phyloP scores from a whole-genome alignment of 2,113 vertebrate genomes.

The Amphiprion ocellaris region DNA sequence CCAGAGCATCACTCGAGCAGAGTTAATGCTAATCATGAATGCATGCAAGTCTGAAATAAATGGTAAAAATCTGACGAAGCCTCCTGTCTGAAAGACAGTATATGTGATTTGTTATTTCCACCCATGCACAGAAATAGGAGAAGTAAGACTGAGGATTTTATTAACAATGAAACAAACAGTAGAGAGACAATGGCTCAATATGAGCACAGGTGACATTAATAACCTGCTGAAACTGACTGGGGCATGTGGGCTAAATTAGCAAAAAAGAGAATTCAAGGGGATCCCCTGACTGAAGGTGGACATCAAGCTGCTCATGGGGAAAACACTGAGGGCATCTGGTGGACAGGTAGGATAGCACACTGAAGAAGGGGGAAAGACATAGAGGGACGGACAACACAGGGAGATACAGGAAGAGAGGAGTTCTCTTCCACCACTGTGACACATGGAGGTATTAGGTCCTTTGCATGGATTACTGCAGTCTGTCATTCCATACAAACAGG shows the following conservation, averaged over 20 bases:
- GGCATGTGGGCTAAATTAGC: background rate
- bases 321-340: conserved; percentile 66
- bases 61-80: no score
- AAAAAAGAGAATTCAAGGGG: background rate
- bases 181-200: no score
- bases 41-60: no score
- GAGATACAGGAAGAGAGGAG: background rate
- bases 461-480: conserved; percentile 37
- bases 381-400: background rate
- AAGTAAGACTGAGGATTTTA: no score
- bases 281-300: background rate
- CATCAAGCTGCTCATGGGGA: background rate
- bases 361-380: background rate
- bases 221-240: no score
- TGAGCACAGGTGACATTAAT: no score
- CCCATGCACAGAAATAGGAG: no score
- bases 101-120: no score
- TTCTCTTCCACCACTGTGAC: conserved; percentile 9
- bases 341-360: conserved; percentile 60
- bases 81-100: no score
- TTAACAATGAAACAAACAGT: no score
- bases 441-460: conserved; percentile 39
- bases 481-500: conserved; percentile 46
- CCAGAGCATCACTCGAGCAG: no score
- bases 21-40: no score